These are phyloP conservation scores for Melanotaenia duboulayi DNA, from an alignment of 2,113 vertebrate species.

Conservation along the genomic window DNA sequence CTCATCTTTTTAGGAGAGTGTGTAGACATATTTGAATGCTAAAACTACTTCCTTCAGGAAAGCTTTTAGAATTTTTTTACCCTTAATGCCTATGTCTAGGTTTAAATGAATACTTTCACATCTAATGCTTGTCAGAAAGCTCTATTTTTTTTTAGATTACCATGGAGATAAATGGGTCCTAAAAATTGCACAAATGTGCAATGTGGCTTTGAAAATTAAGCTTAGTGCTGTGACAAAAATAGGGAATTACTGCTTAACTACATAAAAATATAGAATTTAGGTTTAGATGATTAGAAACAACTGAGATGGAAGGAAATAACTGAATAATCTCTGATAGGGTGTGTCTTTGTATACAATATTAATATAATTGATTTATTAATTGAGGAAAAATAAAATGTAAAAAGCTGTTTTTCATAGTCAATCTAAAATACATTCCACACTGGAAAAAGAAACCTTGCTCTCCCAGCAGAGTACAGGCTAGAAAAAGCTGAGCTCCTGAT, in stretches of 20 bases:
- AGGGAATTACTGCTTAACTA: not conserved
- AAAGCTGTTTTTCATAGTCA: slow-evolving; percentile 40
- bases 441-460: slow-evolving; percentile 30
- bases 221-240: not conserved
- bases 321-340: slow-evolving; percentile 15
- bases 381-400: slow-evolving; percentile 26
- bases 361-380: slow-evolving; percentile 48
- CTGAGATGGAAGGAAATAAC: slow-evolving; percentile 31
- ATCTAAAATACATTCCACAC: slow-evolving; percentile 37
- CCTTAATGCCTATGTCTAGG: not conserved
- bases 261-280: not conserved
- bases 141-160: not conserved
- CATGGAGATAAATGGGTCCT: not conserved
- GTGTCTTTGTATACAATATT: slow-evolving; percentile 21
- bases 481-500: slow-evolving; percentile 46
- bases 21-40: not conserved
- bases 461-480: slow-evolving; percentile 42
- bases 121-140: not conserved
- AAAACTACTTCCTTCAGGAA: not conserved
- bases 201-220: not conserved
- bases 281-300: not conserved
- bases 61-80: not conserved
- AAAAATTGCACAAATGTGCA: not conserved
- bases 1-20: not conserved
- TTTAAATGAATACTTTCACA: not conserved